These are phyloP conservation scores for Oegoconia quadripuncta DNA, from an alignment of 2,888 invertebrate genomes.

Conservation along the genomic window DNA sequence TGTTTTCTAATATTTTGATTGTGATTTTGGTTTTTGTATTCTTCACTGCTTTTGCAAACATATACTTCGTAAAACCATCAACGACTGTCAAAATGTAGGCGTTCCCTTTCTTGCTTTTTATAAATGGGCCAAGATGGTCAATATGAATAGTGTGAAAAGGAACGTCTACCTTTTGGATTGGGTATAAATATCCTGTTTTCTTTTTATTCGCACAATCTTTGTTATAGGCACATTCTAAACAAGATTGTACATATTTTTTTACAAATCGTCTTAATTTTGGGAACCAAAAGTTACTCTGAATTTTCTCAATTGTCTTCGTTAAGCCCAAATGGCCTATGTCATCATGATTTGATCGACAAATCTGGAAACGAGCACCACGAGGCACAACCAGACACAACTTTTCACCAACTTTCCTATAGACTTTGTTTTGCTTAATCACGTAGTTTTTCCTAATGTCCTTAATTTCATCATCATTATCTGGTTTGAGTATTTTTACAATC, in stretches of 20 bases:
- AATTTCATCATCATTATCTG: slow-evolving; percentile 6
- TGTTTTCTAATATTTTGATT: slow-evolving; percentile 27
- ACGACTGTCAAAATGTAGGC: slow-evolving; percentile 33
- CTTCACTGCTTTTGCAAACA: slow-evolving; percentile 32
- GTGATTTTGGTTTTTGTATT: slow-evolving; percentile 31
- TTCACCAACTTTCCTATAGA: slow-evolving; percentile 8
- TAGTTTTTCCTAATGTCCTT: slow-evolving; percentile 11
- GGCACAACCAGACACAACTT: slow-evolving; percentile 1
- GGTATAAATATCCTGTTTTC: slow-evolving; percentile 37
- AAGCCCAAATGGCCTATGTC: slow-evolving; percentile 43
- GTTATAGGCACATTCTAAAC: slow-evolving; percentile 40
- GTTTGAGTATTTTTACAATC: slow-evolving; percentile 12
- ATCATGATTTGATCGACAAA: slow-evolving; percentile 39
- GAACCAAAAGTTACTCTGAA: slow-evolving; percentile 47
- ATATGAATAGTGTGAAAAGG: slow-evolving; percentile 53
- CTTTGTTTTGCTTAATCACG: slow-evolving; percentile 7
- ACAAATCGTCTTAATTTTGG: slow-evolving; percentile 41
- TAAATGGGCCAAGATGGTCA: slow-evolving; percentile 54
- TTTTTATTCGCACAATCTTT: slow-evolving; percentile 29
- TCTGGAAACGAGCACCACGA: slow-evolving; percentile 14
- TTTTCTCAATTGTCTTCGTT: slow-evolving; percentile 33
- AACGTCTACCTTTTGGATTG: slow-evolving; percentile 42
- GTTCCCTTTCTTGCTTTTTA: slow-evolving; percentile 33
- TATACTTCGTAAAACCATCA: slow-evolving; percentile 44
- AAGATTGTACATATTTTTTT: slow-evolving; percentile 44